Percentiles rank a stretch among this genome's conserved stretches.
Conservation (phyloP, 2,797 vertebrate genomes). For the Mormyrops boulengeri region DNA sequence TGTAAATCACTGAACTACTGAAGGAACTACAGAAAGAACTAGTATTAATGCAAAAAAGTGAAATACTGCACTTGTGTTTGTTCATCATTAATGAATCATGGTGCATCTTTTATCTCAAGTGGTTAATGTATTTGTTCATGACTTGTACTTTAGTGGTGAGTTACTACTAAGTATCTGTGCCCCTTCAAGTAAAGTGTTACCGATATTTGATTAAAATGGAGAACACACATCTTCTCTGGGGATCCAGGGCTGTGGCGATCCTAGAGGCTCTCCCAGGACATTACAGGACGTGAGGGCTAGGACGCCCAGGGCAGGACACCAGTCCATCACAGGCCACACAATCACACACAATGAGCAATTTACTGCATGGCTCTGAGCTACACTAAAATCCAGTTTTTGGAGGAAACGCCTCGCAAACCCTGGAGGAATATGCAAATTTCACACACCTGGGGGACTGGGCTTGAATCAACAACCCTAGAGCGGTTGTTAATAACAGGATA, state of each 20-base stretch:
- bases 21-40: neutral
- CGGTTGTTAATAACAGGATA: neutral
- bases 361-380: neutral
- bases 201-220: neutral
- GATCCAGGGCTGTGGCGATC: neutral
- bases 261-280: neutral
- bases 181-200: neutral
- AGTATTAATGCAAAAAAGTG: neutral
- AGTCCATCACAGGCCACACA: neutral
- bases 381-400: neutral
- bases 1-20: neutral
- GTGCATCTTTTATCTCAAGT: neutral
- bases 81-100: neutral
- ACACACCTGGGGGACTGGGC: neutral
- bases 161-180: neutral
- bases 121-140: neutral
- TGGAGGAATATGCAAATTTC: neutral
- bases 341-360: neutral
- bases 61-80: neutral
- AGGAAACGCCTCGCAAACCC: neutral
- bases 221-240: neutral
- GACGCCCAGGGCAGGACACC: neutral
- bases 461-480: neutral
- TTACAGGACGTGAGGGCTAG: neutral
- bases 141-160: neutral